A percentile compares a stretch with the other conserved stretches of the same genome.
Conservation (phyloP, 2,113 vertebrate genomes). For the Actenoides lindsayi region DNA sequence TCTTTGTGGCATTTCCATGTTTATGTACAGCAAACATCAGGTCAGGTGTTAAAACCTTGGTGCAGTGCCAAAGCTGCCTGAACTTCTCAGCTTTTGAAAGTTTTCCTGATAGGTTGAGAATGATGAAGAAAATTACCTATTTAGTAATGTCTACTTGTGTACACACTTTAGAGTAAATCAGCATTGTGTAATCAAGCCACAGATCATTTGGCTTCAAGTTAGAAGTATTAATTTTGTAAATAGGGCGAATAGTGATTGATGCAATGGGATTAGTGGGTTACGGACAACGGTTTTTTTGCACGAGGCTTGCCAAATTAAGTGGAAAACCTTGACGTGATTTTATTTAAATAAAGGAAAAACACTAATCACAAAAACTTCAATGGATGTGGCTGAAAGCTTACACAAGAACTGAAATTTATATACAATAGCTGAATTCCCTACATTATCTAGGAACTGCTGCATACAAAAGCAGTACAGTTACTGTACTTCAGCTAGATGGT, state of each 20-base stretch:
- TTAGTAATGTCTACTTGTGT: neutral
- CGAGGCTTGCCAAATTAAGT: neutral
- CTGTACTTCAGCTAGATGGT: neutral
- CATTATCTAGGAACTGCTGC: neutral
- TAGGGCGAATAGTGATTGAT: neutral
- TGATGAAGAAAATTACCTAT: neutral
- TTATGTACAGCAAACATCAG: neutral
- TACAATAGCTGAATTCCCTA: neutral
- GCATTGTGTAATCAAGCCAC: neutral
- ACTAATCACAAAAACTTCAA: neutral
- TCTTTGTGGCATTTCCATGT: neutral
- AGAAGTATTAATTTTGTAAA: neutral
- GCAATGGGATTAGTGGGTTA: neutral
- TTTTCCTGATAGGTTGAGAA: neutral
- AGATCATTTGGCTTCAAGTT: neutral
- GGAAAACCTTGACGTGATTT: neutral
- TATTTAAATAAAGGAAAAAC: neutral
- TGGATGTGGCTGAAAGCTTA: neutral
- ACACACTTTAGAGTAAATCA: neutral
- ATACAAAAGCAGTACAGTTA: neutral
- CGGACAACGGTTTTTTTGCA: neutral
- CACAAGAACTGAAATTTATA: accelerated
- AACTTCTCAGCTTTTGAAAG: neutral
- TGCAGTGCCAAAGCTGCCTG: neutral
- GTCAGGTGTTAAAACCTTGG: neutral